Percentiles rank a stretch among this genome's conserved stretches.
Evolutionary conservation across 1,140 invertebrate species (phyloP).

Genomic region (Brachionus plicatilis): DNA sequence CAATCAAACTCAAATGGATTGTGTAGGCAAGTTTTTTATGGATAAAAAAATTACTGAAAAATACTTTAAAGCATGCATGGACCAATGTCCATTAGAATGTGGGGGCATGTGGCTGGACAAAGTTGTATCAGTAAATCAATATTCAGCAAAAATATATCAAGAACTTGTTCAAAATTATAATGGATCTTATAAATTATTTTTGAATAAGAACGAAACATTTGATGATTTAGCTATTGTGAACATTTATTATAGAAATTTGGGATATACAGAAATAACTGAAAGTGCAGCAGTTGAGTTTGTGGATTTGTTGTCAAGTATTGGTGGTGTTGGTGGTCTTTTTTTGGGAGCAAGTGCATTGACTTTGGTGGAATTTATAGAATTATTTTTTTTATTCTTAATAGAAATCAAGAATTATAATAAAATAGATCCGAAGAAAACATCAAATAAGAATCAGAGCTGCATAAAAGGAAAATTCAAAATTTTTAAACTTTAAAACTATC

Average conservation of each 20-base stretch:
- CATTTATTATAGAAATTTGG: background rate
- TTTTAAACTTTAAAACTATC: too few relatives aligned
- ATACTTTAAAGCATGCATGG: background rate
- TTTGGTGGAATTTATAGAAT: background rate
- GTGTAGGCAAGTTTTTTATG: background rate
- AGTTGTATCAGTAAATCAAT: background rate
- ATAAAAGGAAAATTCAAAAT: too few relatives aligned
- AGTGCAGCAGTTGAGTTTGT: background rate
- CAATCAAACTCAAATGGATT: background rate
- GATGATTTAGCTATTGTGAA: background rate
- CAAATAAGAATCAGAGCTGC: too few relatives aligned
- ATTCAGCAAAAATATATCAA: background rate
- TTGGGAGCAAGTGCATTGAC: constrained; percentile 7
- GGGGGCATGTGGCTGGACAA: background rate
- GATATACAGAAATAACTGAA: background rate
- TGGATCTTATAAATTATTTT: background rate
- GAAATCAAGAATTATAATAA: background rate
- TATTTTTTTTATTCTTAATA: background rate
- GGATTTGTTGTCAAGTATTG: background rate
- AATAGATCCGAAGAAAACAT: background rate
- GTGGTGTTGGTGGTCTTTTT: constrained; percentile 12
- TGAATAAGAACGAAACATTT: background rate
- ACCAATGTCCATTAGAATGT: constrained; percentile 22
- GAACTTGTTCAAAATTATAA: background rate
- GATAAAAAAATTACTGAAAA: background rate